Evolutionary conservation across 2,113 vertebrate genomes (phyloP), one percentile per base, ranked within the genome.

Genomic region (Gila orcuttii): DNA sequence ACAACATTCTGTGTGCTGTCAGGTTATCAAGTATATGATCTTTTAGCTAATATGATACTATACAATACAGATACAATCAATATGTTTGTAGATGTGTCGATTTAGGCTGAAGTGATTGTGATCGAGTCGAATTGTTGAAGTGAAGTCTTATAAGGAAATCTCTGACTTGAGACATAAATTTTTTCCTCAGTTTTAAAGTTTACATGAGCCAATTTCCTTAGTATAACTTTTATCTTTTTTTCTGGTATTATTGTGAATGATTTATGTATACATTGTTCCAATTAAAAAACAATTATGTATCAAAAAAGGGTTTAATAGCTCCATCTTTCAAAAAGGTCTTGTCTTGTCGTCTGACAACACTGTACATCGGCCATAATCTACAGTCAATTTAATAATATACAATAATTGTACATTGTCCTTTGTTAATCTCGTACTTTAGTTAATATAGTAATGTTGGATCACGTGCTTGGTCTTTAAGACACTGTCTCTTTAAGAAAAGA

Each of bases 401-500:
- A 39, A 7, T 39, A 39, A 39, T 6, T 7, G 36, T 39, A 39
- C 6, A 21, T 21, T 68, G 17, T 7, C 13, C 1, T 66, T 28
- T 68, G 2, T 31, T 33, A 9, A 3, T 36, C 19, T 3, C 1
- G 7, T 39, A 36, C 1, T 11, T 69, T 23, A 69, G 1, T 39
- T 69, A 19, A 23, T 36, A 7, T 42, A 8, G 33, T 39, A 4
- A 3, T 36, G 13, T 36, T 68, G 13, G 15, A 68, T 68, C 9
- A 68, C 39, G 8, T 71, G 68, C 21, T 21, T 69, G 33, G 7
- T 21, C 21, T 69, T 36, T 69, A 69, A 71, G 68, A 39, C 68
- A 71, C 36, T 71, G 68, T 71, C 19, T 71, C 68, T 71, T 71
- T 39, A 71, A 39, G 68, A 71, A 19, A 42, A 42, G 66, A 7